Evolutionary conservation across 1,140 invertebrate genomes (phyloP).

Genomic region (Lasioglossum baleicum): DNA sequence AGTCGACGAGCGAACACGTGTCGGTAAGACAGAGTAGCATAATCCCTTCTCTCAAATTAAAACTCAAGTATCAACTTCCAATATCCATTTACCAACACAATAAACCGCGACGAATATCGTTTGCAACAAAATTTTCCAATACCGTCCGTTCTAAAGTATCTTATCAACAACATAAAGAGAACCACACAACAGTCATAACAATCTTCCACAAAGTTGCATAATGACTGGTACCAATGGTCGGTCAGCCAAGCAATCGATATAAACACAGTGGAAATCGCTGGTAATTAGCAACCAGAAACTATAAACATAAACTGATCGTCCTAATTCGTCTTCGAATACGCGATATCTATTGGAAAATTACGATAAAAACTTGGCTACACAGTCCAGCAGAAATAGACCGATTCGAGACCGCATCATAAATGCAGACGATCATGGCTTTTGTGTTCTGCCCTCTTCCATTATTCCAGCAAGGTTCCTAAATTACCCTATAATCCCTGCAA

Average conservation of each 20-base stretch:
- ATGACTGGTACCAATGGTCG: not conserved
- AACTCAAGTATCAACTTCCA: not conserved
- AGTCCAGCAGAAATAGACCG: not conserved
- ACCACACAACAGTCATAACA: not conserved
- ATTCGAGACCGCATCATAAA: not conserved
- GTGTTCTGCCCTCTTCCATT: too few species aligned
- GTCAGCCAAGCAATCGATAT: not conserved
- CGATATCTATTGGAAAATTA: slow-evolving; percentile 16
- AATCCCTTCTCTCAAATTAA: not conserved
- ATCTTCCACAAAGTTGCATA: not conserved
- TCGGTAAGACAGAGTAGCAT: slow-evolving; percentile 26
- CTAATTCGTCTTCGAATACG: not conserved
- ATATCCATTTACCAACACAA: not conserved
- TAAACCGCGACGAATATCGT: not conserved
- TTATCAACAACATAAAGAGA: not conserved
- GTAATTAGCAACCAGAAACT: not conserved
- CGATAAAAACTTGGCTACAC: slow-evolving; percentile 1
- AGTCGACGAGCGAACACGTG: not conserved
- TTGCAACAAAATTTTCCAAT: too few species aligned
- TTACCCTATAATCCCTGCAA: too few species aligned
- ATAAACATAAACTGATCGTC: not conserved
- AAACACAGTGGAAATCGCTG: not conserved
- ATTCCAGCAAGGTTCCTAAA: too few species aligned
- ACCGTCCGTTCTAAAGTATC: rapidly evolving
- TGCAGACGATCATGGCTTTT: too few species aligned